Percentiles rank a stretch among this genome's conserved stretches.
These are phyloP conservation scores for Esox niger DNA, from an alignment of 2,113 vertebrate genomes.

Conservation along the genomic window DNA sequence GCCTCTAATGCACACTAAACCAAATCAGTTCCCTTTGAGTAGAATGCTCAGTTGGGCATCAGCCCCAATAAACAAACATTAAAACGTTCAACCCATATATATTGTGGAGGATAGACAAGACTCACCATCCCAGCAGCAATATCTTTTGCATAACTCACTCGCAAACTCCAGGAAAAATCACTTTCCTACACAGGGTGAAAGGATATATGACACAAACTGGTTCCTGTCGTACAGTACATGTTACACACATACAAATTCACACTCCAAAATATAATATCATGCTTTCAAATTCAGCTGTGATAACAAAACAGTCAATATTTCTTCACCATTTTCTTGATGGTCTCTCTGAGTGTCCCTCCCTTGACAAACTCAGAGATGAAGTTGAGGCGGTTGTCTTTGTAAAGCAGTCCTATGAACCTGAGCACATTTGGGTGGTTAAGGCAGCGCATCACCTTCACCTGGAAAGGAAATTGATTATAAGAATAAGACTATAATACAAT, in stretches of 20 bases:
- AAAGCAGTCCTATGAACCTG: constrained; percentile 94
- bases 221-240: background rate
- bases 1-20: background rate
- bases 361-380: constrained; percentile 95
- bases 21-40: background rate
- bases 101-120: too few relatives aligned
- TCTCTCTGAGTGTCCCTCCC: constrained; percentile 86
- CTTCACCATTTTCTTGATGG: constrained; percentile 88
- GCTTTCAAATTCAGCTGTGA: background rate
- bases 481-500: background rate
- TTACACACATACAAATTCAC: background rate
- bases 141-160: constrained; percentile 92
- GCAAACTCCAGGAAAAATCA: constrained; percentile 85
- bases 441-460: constrained; percentile 99
- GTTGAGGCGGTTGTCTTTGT: constrained; percentile 94
- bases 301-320: constrained; percentile 19
- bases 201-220: background rate
- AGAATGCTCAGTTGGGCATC: too few relatives aligned
- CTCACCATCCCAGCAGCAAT: constrained; percentile 92
- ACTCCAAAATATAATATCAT: constrained; percentile 1
- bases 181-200: constrained; percentile 70
- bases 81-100: too few relatives aligned
- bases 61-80: too few relatives aligned
- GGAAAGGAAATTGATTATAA: constrained; percentile 11
- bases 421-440: constrained; percentile 95